These are phyloP conservation scores for Drosophila sproati DNA, from an alignment of 1,140 invertebrate genomes.

Conservation along the genomic window DNA sequence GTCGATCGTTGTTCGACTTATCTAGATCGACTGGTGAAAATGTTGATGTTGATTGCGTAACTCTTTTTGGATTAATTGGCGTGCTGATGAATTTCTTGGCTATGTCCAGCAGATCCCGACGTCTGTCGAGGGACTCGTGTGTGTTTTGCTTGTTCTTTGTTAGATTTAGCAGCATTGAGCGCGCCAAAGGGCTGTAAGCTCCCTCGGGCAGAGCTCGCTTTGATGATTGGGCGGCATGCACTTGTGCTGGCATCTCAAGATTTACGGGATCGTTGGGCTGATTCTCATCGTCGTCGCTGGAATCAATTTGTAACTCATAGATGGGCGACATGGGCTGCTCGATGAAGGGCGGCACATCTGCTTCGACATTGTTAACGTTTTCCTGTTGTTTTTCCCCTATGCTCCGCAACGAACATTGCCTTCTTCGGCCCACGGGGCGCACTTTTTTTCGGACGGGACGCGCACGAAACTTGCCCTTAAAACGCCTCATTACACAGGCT, in stretches of 20 bases:
- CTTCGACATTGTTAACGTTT: neutral
- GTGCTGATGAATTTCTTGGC: constrained; percentile 69
- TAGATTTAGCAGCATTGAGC: constrained; percentile 62
- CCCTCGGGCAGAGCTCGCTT: constrained; percentile 34
- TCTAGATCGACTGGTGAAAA: constrained; percentile 53
- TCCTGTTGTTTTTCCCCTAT: constrained; percentile 6
- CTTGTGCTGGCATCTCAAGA: constrained; percentile 11
- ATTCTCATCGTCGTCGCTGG: constrained; percentile 22
- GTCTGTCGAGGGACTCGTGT: constrained; percentile 14
- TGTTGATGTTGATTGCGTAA: neutral
- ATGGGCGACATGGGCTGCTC: constrained; percentile 44
- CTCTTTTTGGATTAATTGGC: constrained; percentile 45
- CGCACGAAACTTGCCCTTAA: constrained; percentile 41
- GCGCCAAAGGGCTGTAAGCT: constrained; percentile 66
- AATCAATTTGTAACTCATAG: constrained; percentile 42
- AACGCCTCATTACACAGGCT: constrained; percentile 50
- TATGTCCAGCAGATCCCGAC: constrained; percentile 53
- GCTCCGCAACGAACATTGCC: constrained; percentile 21
- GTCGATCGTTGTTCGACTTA: neutral
- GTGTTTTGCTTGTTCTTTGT: constrained; percentile 38
- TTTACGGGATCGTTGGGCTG: neutral
- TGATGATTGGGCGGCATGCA: constrained; percentile 24
- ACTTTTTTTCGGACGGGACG: constrained; percentile 14
- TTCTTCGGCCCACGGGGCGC: constrained; percentile 51
- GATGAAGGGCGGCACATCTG: neutral